Conservation (phyloP, 2,113 vertebrate species). For the Rutilus rutilus region DNA sequence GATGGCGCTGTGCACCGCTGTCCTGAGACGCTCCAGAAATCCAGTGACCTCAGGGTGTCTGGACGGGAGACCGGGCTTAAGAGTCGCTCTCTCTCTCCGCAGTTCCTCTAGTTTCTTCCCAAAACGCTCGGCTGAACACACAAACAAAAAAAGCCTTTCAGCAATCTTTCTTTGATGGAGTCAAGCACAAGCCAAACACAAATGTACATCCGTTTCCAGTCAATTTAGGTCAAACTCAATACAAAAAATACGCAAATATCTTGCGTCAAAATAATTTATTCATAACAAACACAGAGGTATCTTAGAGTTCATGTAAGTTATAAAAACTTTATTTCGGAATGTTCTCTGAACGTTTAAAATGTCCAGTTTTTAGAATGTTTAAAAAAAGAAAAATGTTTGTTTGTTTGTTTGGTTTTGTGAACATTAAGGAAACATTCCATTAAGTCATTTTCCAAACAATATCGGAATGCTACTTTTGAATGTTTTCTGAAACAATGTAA, state of each 20-base stretch:
- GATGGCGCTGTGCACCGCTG: conserved; percentile 75
- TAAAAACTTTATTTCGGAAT: too few relatives aligned
- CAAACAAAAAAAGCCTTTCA: conserved; percentile 13
- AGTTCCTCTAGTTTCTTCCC: conserved; percentile 83
- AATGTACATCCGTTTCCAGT: not conserved
- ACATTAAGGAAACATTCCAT: too few relatives aligned
- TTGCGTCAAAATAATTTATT: not conserved
- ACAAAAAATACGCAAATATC: not conserved
- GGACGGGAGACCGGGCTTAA: conserved; percentile 84
- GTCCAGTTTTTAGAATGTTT: too few relatives aligned
- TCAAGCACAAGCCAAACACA: not conserved
- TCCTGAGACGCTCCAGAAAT: conserved; percentile 78
- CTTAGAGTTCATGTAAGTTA: too few relatives aligned
- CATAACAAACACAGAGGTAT: not conserved
- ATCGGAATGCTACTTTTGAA: too few relatives aligned
- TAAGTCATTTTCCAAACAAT: too few relatives aligned
- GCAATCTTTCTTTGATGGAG: not conserved
- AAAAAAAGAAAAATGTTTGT: too few relatives aligned
- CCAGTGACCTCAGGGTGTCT: conserved; percentile 78
- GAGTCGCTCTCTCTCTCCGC: conserved; percentile 73
- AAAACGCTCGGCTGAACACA: conserved; percentile 80
- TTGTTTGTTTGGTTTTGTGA: too few relatives aligned
- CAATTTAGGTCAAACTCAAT: not conserved
- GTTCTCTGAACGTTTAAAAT: too few relatives aligned
- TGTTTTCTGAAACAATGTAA: too few relatives aligned